Base-by-base conservation (phyloP, 2,797 vertebrate genomes). In the Astyanax mexicanus region DNA sequence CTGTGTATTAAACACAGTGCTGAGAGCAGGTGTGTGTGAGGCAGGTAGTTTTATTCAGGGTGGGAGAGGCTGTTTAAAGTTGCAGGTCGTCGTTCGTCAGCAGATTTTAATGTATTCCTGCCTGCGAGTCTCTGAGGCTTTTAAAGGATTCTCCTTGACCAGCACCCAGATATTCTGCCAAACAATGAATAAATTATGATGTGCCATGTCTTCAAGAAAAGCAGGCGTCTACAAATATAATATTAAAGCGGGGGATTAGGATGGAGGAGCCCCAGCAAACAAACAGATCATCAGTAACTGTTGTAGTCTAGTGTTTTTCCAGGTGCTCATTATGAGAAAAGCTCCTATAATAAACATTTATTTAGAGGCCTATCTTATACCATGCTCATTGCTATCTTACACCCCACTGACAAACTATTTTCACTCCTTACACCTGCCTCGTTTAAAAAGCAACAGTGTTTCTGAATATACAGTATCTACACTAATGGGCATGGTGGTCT, bases 41-140 rank as follows among this genome's bases (percentile, higher is more conserved):
- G n/a, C 29, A n/a, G 58, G 2, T 17, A 21, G 17, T 44, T 42
- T 73, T 19, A 9, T 42, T 67, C 25, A 25, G 35, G 44, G 52
- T 57, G n/a, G 52, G 40, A 61, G 37, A 65, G 44, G 37, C 25
- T 21, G 15, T 44, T 61, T 23, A 61, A 35, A 44, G 57, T 71
- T 12, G 58, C 47, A 54, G 17, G 15, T 2, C 21, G 38, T 47
- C 12, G 23, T 12, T 15, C 54, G 9, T 72, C 32, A 72, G 27
- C 49, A 38, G 27, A 19, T 60, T 60, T 17, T 72, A 55, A 38
- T 58, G 69, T 6, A 13, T 49, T 47, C 27, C 11, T 61, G 25
- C 17, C 44, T n/a, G 44, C 44, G 37, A 62, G 55, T 10, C 52
- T 42, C n/a, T n/a, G n/a, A 71, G 3, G n/a, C 27, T 57, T 70